Base-by-base conservation (phyloP, 2,797 vertebrate species). In the Miichthys miiuy region DNA sequence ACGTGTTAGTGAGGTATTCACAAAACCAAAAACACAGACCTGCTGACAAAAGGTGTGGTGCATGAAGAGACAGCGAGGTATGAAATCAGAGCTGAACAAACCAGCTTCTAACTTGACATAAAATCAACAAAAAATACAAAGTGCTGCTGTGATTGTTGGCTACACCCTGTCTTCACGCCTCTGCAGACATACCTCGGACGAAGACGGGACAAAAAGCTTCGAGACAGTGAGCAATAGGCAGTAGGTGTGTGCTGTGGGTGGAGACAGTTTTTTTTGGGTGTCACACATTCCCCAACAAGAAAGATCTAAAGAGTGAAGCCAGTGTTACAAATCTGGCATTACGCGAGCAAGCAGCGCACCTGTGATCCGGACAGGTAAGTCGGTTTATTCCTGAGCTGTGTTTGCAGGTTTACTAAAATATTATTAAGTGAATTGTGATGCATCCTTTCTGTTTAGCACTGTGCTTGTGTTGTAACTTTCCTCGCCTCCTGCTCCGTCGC, bases 321-420 rank as follows among this genome's bases (percentile, higher is more conserved):
- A 27, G 42, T 3, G 71, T 55, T 58, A 87, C 79, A 71, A 1
- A 65, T 51, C 78, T 4, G 21, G 11, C 47, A 6, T 3, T 8
- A 44, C 52, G 30, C 0, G 6, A 84, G 81, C 1, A 44, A 81
- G 57, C 58, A 56, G 60, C 77, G 30, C 81, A 80, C 41, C 74
- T 3, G 61, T 12, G 77, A 68, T 47, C 74, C 30, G 0, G n/a
- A 77, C 82, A 92, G 89, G 91, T 93, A 81, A 87, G 90, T 1
- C 3, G 0, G 1, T 68, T 50, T 41, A 11, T 27, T 42, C 23
- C 11, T 42, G 9, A 1, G 9, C 11, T 38, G 10, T 38, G 34
- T 38, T 38, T 9, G 34, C 9, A 38, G 34, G 34, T 9, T 44
- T 20, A 13, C 8, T 23, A 5, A 30, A 3, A 11, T 18, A 20